Evolutionary conservation across 2,113 vertebrate species (phyloP).

Genomic region (Hemiscyllium ocellatum): DNA sequence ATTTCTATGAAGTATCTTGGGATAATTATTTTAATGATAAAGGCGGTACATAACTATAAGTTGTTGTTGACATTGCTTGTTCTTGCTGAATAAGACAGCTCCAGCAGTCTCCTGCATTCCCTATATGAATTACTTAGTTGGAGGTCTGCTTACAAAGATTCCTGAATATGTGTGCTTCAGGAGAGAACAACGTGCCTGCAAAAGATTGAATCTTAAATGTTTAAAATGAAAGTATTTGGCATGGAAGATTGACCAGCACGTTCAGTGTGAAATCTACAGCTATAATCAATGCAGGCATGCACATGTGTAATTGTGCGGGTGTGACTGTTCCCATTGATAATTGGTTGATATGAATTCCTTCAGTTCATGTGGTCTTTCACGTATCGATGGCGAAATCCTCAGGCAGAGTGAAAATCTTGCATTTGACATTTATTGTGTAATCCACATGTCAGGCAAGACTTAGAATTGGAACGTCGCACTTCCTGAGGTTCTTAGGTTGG

Average conservation of each 20-base stretch:
- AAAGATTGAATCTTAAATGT: slow-evolving; percentile 40
- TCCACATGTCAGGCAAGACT: background rate
- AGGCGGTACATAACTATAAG: background rate
- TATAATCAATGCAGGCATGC: slow-evolving; percentile 42
- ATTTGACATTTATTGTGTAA: background rate
- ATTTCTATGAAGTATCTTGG: background rate
- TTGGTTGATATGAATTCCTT: slow-evolving; percentile 38
- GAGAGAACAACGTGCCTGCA: slow-evolving; percentile 39
- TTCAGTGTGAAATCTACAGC: slow-evolving; percentile 39
- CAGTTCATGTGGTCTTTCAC: slow-evolving; percentile 37
- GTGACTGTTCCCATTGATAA: slow-evolving; percentile 41
- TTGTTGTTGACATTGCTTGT: background rate
- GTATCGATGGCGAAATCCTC: background rate
- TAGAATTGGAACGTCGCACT: background rate
- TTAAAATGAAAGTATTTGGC: slow-evolving; percentile 42
- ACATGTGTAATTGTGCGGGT: slow-evolving; percentile 43
- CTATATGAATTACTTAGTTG: background rate
- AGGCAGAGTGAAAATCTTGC: background rate
- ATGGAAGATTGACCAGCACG: slow-evolving; percentile 41
- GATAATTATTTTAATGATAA: background rate
- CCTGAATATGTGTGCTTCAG: background rate
- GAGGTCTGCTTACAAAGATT: slow-evolving; percentile 6
- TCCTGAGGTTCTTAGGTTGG: background rate
- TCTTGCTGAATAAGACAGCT: background rate
- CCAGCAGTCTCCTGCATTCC: background rate